phyloP scores from a whole-genome alignment of 2,797 vertebrate genomes.

The Arctocebus calabarensis region DNA sequence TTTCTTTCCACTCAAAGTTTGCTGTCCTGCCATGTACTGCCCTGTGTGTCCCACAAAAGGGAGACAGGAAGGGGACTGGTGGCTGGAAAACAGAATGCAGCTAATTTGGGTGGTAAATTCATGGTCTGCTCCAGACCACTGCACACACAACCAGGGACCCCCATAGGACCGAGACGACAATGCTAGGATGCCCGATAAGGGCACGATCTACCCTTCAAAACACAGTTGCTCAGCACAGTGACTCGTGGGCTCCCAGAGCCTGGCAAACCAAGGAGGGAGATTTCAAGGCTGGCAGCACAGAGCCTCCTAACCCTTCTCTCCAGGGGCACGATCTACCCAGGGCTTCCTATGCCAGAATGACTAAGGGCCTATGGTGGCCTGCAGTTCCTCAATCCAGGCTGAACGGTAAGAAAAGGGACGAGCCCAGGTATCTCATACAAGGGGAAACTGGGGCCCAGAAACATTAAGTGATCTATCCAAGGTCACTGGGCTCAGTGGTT shows the following conservation, averaged over 20 bases:
- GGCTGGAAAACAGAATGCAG: neutral
- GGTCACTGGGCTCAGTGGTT: neutral
- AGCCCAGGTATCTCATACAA: neutral
- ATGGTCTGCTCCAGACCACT: neutral
- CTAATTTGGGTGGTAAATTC: neutral
- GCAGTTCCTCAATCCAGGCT: neutral
- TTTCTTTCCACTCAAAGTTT: neutral
- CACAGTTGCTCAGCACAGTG: neutral
- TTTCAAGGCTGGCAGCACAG: neutral
- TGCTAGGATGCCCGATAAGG: neutral
- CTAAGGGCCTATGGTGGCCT: rapidly evolving
- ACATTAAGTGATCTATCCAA: neutral
- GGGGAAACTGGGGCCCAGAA: neutral
- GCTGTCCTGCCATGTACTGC: neutral
- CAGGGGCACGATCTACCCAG: neutral
- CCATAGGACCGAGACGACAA: rapidly evolving
- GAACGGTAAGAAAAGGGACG: neutral
- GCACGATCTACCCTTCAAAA: neutral
- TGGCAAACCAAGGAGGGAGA: neutral
- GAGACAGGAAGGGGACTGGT: neutral
- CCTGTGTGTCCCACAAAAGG: neutral
- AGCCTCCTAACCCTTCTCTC: neutral
- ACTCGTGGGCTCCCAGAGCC: neutral
- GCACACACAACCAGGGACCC: neutral
- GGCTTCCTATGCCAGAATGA: neutral